phyloP scores from a whole-genome alignment of 2,113 vertebrate genomes.

The Okapia johnstoni region DNA sequence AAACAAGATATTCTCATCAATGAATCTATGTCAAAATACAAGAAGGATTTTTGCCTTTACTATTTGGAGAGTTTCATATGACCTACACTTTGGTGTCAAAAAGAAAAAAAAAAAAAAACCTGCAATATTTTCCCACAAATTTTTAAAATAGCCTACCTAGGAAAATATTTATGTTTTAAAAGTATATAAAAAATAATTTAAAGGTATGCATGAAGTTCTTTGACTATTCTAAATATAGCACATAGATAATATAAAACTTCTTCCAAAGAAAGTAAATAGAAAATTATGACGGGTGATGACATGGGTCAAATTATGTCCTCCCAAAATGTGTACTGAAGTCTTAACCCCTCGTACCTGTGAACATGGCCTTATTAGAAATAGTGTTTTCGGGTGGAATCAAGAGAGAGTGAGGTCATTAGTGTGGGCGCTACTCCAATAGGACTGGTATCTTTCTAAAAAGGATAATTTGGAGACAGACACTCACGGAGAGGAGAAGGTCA shows the following conservation, averaged over 20 bases:
- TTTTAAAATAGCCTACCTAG: background rate
- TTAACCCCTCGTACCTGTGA: background rate
- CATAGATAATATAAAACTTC: background rate
- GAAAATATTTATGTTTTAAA: background rate
- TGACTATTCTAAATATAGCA: background rate
- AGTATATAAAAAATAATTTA: background rate
- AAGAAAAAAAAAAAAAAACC: background rate
- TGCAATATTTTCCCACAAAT: background rate
- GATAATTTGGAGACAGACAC: background rate
- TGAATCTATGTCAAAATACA: background rate
- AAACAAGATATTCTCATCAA: background rate
- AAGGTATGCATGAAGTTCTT: background rate
- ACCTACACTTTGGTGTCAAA: background rate
- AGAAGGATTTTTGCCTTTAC: background rate
- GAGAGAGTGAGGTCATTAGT: background rate
- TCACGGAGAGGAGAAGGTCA: background rate
- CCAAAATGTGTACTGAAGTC: background rate
- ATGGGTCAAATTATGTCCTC: rapidly evolving
- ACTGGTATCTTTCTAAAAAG: background rate
- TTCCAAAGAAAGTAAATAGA: background rate
- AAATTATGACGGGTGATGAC: rapidly evolving
- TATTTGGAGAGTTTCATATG: background rate
- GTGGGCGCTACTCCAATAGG: background rate
- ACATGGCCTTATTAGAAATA: background rate
- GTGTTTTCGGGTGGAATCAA: background rate